Evolutionary conservation across 2,888 invertebrate species (phyloP).

Genomic region (Lepidocyrtoides sp.): DNA sequence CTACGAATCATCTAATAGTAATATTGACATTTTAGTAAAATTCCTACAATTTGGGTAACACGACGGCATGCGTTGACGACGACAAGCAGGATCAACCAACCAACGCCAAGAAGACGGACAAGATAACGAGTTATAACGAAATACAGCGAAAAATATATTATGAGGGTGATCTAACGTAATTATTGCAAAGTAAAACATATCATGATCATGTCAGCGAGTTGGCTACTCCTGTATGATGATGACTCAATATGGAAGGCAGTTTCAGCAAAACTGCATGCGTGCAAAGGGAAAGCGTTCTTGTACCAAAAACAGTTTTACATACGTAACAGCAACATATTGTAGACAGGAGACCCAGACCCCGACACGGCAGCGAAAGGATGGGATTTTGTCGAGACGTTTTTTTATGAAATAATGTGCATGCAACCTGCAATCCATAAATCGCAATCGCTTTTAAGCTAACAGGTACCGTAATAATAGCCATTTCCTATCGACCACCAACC

Average conservation of each 20-base stretch:
- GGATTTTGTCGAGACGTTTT: conserved; percentile 8
- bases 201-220: conserved; percentile 14
- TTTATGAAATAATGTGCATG: background rate
- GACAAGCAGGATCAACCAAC: conserved; percentile 2
- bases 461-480: background rate
- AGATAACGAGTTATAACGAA: conserved; percentile 47
- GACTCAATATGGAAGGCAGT: conserved; percentile 43
- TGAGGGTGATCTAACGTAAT: conserved; percentile 40
- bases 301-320: background rate
- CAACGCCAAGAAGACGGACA: conserved; percentile 33
- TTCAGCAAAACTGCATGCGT: background rate
- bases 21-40: conserved; percentile 29
- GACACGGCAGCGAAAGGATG: background rate
- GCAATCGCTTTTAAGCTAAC: background rate
- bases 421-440: conserved; percentile 20
- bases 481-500: background rate
- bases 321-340: conserved; percentile 3
- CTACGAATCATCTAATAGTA: conserved; percentile 38
- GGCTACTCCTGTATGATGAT: conserved; percentile 18
- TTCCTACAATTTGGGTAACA: conserved; percentile 35
- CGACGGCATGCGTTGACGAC: conserved; percentile 1
- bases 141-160: background rate
- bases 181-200: background rate
- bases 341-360: background rate
- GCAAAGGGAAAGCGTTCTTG: background rate